Base-by-base conservation (phyloP, 2,888 invertebrate species). In the Campoletis raptor region DNA sequence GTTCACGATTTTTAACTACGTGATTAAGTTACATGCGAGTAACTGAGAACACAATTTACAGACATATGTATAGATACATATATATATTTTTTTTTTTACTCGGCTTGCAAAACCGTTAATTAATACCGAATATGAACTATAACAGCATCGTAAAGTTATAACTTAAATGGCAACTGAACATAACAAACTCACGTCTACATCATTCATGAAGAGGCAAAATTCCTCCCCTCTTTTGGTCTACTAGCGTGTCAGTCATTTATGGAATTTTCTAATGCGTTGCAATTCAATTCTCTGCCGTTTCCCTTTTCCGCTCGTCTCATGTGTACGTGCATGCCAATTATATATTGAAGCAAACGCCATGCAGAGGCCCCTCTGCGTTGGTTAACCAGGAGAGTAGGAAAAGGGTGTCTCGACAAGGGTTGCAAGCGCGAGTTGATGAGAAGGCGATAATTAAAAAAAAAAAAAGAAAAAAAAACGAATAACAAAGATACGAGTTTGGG, bases 381-480 rank as follows among this genome's bases (percentile, higher is more conserved):
- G 42, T 24, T 57, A 79, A 42, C 42, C 67, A 30, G 12, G 54
- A 15, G 37, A 3, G 48, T 52, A 54, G 57, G 40, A 69, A 67
- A 52, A 69, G 79, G 48, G 79, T 37, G 37, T 37, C 67, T 69
- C 69, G 74, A 54, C 67, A 30, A 24, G 81, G 42, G 40, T 70
- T 42, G 87, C 72, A 66, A 82, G 82, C 81, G 76, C 61, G 69
- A 73, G 30, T 15, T 45, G 84, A 69, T 69, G 81, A 82, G 69
- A 76, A 73, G 67, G 81, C 72, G 85, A 88, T 90, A 90, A 91
- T 91, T 91, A 36, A 89, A 86, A 48, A 89, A 87, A 89, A 89
- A 91, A 91, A 30, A 3, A 30, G n/a, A 36, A 89, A 86, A 48
- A 89, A 87, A 89, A 89, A 91, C 90, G 90, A 91, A 91, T 89